These are phyloP conservation scores for Drosophila melanosoma DNA, from an alignment of 2,888 invertebrate species.

Conservation along the genomic window DNA sequence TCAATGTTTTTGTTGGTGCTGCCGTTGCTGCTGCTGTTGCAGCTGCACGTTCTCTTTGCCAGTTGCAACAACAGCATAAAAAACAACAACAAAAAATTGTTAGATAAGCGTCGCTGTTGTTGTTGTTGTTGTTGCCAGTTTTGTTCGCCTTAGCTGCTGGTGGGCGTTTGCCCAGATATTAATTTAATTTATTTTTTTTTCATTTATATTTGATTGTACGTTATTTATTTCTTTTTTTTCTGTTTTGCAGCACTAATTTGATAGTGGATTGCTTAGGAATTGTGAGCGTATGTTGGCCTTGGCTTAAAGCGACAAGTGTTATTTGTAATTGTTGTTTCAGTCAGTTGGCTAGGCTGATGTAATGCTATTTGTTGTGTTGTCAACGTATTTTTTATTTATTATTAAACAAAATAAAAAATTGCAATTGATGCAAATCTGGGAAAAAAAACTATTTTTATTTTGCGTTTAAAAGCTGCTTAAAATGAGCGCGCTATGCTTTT, in stretches of 20 bases:
- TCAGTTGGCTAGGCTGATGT: not conserved
- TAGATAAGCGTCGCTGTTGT: conserved; percentile 57
- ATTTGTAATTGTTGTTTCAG: not conserved
- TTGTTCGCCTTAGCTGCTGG: conserved; percentile 28
- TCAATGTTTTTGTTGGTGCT: conserved; percentile 35
- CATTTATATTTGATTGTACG: not conserved
- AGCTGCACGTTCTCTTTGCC: conserved; percentile 77
- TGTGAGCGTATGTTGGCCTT: conserved; percentile 23
- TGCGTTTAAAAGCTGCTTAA: not conserved
- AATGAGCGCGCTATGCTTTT: conserved; percentile 14
- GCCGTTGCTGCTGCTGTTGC: conserved; percentile 50
- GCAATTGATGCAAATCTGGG: not conserved
- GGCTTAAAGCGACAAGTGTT: conserved; percentile 1
- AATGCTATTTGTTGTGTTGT: not conserved
- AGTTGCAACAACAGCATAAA: conserved; percentile 39
- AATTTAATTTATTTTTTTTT: conserved; percentile 42
- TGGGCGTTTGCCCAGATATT: conserved; percentile 63
- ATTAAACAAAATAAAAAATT: not conserved
- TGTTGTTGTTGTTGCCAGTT: conserved; percentile 19
- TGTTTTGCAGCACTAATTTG: conserved; percentile 10
- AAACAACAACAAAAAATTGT: conserved; percentile 22
- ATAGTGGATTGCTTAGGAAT: conserved; percentile 1
- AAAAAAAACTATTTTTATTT: not conserved
- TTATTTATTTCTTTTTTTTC: not conserved
- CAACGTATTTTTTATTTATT: not conserved